Evolutionary conservation across 2,888 invertebrate species (phyloP).

Genomic region (Temnothorax ravouxi): DNA sequence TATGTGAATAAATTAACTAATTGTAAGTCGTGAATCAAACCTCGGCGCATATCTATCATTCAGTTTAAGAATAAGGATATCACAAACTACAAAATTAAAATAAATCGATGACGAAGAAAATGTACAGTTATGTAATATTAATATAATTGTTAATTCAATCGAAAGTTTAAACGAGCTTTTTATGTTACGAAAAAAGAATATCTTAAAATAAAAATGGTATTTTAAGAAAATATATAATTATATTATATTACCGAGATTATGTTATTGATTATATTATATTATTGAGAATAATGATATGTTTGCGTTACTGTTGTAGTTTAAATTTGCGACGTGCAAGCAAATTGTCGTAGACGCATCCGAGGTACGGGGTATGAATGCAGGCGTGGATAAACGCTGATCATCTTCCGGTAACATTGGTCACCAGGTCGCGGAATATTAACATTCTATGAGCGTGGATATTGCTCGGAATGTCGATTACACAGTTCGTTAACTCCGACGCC

Average conservation of each 20-base stretch:
- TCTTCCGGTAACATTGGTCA: constrained; percentile 60
- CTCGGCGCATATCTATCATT: neutral
- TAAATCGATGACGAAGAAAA: neutral
- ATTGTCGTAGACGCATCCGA: neutral
- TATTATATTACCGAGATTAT: no score
- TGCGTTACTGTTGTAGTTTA: constrained; percentile 9
- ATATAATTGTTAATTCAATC: constrained; percentile 8
- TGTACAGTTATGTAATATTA: neutral
- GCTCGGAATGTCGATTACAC: constrained; percentile 73
- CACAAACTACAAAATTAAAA: neutral
- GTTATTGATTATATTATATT: constrained; percentile 9
- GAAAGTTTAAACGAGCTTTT: neutral
- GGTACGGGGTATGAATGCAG: neutral
- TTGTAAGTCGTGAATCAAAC: neutral
- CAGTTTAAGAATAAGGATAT: neutral
- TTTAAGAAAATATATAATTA: neutral
- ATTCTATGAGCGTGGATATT: constrained; percentile 68
- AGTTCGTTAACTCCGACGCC: constrained; percentile 74
- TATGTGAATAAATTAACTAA: constrained; percentile 17
- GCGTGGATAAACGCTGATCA: constrained; percentile 1
- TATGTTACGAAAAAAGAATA: neutral
- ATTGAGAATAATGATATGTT: neutral
- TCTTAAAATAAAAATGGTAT: constrained; percentile 16
- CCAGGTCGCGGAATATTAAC: constrained; percentile 57
- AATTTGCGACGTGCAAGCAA: neutral